Evolutionary conservation across 2,888 invertebrate genomes (phyloP).

Genomic region (Rotaria macrura): DNA sequence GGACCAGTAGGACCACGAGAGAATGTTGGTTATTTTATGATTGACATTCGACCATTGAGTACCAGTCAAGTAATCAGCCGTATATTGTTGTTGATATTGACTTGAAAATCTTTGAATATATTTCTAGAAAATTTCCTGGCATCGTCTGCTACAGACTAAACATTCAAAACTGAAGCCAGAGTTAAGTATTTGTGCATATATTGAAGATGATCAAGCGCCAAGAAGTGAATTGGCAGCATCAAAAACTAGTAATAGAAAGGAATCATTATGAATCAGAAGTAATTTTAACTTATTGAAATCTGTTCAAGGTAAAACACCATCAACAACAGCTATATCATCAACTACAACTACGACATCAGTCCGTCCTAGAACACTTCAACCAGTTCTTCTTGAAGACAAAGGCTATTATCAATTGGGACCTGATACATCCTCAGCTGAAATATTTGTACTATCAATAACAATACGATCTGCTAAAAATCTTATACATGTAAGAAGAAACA

Average conservation of each 20-base stretch:
- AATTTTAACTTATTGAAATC: neutral
- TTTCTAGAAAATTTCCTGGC: slow-evolving; percentile 47
- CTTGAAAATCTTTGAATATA: neutral
- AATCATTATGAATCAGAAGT: neutral
- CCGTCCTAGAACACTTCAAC: neutral
- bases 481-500: neutral
- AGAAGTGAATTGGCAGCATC: slow-evolving; percentile 35
- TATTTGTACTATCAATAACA: slow-evolving; percentile 20
- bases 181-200: slow-evolving; percentile 45
- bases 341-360: neutral
- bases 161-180: slow-evolving; percentile 49
- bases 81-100: neutral
- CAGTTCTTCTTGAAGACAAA: slow-evolving; percentile 7
- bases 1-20: slow-evolving; percentile 47
- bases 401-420: neutral
- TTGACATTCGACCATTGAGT: slow-evolving; percentile 49
- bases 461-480: neutral
- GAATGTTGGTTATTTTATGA: slow-evolving; percentile 49
- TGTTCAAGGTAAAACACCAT: neutral
- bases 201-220: slow-evolving; percentile 45
- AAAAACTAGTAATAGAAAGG: neutral
- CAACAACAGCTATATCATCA: neutral
- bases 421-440: neutral
- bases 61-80: slow-evolving; percentile 40
- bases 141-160: slow-evolving; percentile 48